Evolutionary conservation across 23 tunicate species (phyloP).

Genomic region (Aplidium turbinatum): DNA sequence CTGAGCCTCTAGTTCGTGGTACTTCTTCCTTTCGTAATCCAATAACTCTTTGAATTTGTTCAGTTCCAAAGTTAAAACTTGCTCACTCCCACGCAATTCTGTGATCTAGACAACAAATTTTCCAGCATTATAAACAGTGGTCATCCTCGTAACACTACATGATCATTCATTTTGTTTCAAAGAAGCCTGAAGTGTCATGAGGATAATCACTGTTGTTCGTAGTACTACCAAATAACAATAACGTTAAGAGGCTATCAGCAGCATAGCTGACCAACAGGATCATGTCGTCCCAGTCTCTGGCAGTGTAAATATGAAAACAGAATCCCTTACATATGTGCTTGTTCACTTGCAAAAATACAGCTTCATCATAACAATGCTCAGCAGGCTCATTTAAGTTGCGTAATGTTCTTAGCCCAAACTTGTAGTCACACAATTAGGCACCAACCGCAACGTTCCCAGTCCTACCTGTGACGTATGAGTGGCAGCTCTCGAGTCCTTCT

Average conservation of each 20-base stretch:
- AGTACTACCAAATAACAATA: too few species aligned
- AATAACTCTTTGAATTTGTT: constrained; percentile 67
- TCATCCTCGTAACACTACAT: neutral
- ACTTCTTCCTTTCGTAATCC: constrained; percentile 73
- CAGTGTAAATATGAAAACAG: neutral
- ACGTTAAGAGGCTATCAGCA: too few species aligned
- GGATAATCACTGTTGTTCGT: too few species aligned
- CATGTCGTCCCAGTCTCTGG: neutral
- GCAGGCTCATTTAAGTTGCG: too few species aligned
- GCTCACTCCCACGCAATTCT: constrained; percentile 62
- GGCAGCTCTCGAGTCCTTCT: constrained; percentile 66
- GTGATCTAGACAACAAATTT: constrained; percentile 42
- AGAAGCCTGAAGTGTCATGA: too few species aligned
- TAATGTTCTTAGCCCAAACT: too few species aligned
- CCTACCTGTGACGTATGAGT: constrained; percentile 67
- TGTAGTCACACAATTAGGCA: neutral
- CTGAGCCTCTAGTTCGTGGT: constrained; percentile 58
- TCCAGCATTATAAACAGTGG: neutral
- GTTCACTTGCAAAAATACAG: too few species aligned
- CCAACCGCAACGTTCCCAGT: neutral
- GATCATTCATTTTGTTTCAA: too few species aligned
- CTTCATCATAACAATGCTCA: too few species aligned
- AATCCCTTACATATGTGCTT: too few species aligned
- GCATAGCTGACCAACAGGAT: too few species aligned
- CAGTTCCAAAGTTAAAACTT: constrained; percentile 64